Conservation (phyloP, 1,140 invertebrate species). For the Euura lappo region DNA sequence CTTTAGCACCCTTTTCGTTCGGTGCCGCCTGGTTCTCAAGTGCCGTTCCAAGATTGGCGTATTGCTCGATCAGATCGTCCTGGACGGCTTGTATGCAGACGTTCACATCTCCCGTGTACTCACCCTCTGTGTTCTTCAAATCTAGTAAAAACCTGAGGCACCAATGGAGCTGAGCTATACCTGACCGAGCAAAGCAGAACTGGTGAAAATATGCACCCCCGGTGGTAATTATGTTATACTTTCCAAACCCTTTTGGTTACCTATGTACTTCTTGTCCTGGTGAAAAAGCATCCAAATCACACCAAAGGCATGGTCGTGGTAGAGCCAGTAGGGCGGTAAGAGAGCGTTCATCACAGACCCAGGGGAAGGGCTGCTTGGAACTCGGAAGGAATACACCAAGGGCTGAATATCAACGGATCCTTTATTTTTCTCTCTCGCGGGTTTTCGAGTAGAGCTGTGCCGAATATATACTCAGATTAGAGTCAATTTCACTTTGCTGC, state of each 20-base stretch:
- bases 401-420: constrained; percentile 21
- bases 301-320: constrained; percentile 26
- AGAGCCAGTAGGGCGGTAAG: constrained; percentile 19
- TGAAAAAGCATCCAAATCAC: constrained; percentile 29
- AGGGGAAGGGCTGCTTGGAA: not conserved
- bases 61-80: constrained; percentile 26
- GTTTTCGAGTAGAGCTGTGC: not conserved
- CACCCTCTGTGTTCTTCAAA: constrained; percentile 19
- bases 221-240: not conserved
- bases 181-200: constrained; percentile 6
- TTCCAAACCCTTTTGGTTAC: not conserved
- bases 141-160: constrained; percentile 24
- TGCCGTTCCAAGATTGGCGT: constrained; percentile 18
- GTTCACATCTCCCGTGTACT: constrained; percentile 22
- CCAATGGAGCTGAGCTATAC: constrained; percentile 26
- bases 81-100: constrained; percentile 25
- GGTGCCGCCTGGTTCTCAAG: constrained; percentile 9
- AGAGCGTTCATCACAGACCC: constrained; percentile 17
- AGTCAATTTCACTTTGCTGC: too few relatives aligned
- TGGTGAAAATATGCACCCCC: not conserved
- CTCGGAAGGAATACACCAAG: constrained; percentile 21
- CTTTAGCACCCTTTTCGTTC: not conserved
- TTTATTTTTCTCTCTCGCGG: constrained; percentile 13
- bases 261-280: constrained; percentile 16
- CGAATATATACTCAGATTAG: not conserved